A percentile compares a stretch with the other conserved stretches of the same genome.
Evolutionary conservation across 2,797 vertebrate species (phyloP).

Genomic region (Myiothlypis chrysogaster): DNA sequence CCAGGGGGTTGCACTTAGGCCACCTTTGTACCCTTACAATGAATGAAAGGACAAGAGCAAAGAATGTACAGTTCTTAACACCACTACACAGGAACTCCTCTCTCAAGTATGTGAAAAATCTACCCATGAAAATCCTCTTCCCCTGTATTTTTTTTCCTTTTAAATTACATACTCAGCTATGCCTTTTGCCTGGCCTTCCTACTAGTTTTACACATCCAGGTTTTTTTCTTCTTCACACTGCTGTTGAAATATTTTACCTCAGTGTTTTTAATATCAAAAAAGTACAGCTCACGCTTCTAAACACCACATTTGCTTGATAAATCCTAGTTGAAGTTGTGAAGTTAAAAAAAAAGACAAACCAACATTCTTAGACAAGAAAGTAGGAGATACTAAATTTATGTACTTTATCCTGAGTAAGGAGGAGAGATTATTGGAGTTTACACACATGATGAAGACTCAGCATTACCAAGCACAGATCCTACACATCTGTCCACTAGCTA

Average conservation of each 20-base stretch:
- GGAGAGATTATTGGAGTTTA: neutral
- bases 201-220: neutral
- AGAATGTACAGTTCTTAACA: neutral
- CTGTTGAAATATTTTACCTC: neutral
- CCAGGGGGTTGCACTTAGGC: neutral
- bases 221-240: neutral
- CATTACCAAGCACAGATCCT: neutral
- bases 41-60: neutral
- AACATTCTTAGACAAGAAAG: neutral
- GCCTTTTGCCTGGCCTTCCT: neutral
- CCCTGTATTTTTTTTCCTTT: neutral
- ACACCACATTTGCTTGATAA: neutral
- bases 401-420: neutral
- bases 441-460: neutral
- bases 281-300: neutral
- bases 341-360: neutral
- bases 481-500: neutral
- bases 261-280: neutral
- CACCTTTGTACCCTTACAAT: neutral
- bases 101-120: neutral
- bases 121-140: neutral
- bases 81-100: neutral
- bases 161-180: neutral
- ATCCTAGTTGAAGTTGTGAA: neutral
- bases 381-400: neutral